These are phyloP conservation scores for Gobiocypris rarus DNA, from an alignment of 2,113 vertebrate species.

Conservation along the genomic window DNA sequence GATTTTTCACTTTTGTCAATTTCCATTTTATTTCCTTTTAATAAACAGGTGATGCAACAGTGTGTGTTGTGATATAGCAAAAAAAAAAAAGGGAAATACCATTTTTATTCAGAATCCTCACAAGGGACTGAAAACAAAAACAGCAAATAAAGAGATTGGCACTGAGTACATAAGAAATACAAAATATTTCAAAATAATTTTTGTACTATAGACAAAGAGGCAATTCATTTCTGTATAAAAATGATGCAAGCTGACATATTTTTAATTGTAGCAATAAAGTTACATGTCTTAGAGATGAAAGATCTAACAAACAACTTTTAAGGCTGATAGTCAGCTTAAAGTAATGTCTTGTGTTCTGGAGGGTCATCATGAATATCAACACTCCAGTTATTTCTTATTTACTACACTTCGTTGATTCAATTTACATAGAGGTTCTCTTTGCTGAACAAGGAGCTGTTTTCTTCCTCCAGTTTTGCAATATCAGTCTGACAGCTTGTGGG, in stretches of 20 bases:
- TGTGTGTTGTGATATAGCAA: neutral
- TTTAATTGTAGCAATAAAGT: neutral
- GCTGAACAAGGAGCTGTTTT: neutral
- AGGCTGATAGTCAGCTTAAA: neutral
- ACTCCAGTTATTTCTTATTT: neutral
- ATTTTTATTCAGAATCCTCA: no score
- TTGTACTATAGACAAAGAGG: neutral
- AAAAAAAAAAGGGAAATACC: neutral
- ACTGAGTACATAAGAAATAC: no score
- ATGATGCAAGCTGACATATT: no score
- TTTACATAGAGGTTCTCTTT: conserved; percentile 67
- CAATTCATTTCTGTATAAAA: neutral
- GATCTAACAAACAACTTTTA: neutral
- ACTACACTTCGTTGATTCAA: neutral
- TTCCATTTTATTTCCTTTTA: conserved; percentile 89
- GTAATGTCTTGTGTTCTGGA: no score
- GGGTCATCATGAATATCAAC: neutral
- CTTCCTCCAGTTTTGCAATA: conserved; percentile 54
- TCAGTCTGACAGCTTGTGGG: neutral
- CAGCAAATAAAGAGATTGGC: neutral
- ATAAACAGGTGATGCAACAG: conserved; percentile 83
- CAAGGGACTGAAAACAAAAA: no score
- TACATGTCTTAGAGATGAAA: neutral
- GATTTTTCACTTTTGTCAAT: conserved; percentile 69
- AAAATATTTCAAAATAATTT: no score